Base-by-base conservation (phyloP, 1,140 invertebrate species). In the Sinonovacula constricta region DNA sequence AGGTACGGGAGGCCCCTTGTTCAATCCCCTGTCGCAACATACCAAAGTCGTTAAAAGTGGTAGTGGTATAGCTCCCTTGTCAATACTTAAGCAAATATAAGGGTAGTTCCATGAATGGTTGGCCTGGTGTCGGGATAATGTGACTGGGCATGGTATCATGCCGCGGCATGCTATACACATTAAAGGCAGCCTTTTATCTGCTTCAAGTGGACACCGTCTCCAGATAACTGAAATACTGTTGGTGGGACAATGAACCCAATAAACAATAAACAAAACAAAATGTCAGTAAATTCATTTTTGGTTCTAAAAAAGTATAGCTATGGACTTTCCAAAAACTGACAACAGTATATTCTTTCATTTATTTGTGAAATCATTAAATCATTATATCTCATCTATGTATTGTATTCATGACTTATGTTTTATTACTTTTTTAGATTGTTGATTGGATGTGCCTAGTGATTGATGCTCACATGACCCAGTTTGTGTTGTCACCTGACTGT, bases 381-480 rank as follows among this genome's bases (percentile, higher is more conserved):
- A n/a, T n/a, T n/a, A n/a, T n/a, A n/a, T n/a, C n/a, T n/a, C n/a
- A n/a, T n/a, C n/a, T n/a, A n/a, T n/a, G n/a, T n/a, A n/a, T n/a
- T n/a, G n/a, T n/a, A n/a, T n/a, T n/a, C n/a, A n/a, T n/a, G n/a
- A n/a, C n/a, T n/a, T n/a, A n/a, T n/a, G n/a, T n/a, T n/a, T n/a
- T 45, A 18, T 45, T 56, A 51, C 28, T 69, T 22, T 68, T 74
- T 4, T 65, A 87, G 86, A 68, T 86, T 45, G 81, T 86, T 10
- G 86, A 87, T 63, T 87, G 86, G 86, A 56, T 83, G 18, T 81
- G 80, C 70, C 31, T 82, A 69, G n/a, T 83, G 18, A 22, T 86
- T 14, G 86, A 87, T 72, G 81, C 81, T 36, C 84, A 87, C 53
- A 70, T 85, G 39, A 82, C 84, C 31, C 86, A 87, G 69, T 74